phyloP scores from a whole-genome alignment of 2,113 vertebrate genomes.

The Catharus minimus region DNA sequence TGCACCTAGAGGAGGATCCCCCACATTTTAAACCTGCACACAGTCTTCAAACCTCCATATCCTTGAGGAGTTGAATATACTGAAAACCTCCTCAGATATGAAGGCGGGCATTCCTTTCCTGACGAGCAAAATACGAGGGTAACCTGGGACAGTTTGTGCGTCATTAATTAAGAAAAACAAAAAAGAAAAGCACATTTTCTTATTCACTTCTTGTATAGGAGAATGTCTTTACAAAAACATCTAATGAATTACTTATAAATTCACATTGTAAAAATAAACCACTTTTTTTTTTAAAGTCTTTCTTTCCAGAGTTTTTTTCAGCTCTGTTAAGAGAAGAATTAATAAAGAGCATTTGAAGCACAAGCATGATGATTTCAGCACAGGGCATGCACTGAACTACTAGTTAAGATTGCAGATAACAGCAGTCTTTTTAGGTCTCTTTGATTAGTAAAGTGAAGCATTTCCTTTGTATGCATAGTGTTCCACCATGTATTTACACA shows the following conservation, averaged over 20 bases:
- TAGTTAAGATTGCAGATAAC: not conserved
- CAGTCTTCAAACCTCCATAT: fast-evolving
- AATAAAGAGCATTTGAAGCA: not conserved
- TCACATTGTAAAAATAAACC: not conserved
- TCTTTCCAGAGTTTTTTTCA: not conserved
- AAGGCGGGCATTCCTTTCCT: not conserved
- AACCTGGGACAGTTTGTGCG: fast-evolving
- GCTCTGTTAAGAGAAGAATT: not conserved
- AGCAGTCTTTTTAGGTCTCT: not conserved
- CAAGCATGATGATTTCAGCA: not conserved
- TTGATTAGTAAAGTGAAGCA: not conserved
- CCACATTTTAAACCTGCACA: not conserved
- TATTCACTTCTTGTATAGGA: not conserved
- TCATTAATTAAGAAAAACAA: not conserved
- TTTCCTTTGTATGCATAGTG: not conserved
- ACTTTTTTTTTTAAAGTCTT: fast-evolving
- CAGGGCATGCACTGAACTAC: not conserved
- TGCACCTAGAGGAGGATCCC: not conserved
- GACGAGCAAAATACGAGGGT: not conserved
- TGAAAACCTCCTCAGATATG: not conserved
- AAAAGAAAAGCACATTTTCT: not conserved
- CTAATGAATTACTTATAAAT: not conserved
- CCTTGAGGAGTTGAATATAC: not conserved
- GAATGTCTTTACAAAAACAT: not conserved
- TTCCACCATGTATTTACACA: not conserved